Conservation (phyloP, 2,113 vertebrate species). For the Ornithorhynchus anatinus region DNA sequence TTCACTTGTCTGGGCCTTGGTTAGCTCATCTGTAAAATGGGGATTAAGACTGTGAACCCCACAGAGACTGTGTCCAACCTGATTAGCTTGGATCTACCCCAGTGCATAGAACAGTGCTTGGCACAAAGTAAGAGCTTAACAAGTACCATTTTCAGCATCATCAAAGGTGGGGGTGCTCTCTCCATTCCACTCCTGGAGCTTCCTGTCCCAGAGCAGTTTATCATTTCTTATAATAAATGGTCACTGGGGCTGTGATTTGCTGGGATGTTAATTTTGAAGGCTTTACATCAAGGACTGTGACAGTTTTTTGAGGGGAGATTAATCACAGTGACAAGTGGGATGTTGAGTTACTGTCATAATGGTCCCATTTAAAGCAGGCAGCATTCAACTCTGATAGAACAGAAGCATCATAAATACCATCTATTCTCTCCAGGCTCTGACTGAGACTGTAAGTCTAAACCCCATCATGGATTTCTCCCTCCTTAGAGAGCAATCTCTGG, state of each 20-base stretch:
- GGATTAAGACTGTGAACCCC: too few species aligned
- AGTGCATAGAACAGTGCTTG: too few species aligned
- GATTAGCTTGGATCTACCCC: too few species aligned
- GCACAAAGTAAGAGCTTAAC: too few species aligned
- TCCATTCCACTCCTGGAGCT: background rate
- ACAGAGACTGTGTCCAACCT: too few species aligned
- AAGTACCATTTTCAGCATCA: too few species aligned
- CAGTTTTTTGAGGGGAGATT: background rate
- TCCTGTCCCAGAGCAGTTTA: background rate
- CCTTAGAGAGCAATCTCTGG: background rate
- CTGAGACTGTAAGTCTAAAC: background rate
- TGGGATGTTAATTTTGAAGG: background rate
- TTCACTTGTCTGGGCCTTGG: too few species aligned
- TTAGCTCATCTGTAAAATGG: too few species aligned
- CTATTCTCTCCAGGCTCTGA: background rate
- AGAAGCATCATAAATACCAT: background rate
- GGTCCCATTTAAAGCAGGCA: background rate
- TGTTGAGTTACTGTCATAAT: background rate
- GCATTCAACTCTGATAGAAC: background rate
- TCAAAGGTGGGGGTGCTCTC: too few species aligned
- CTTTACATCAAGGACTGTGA: background rate
- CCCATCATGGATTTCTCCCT: background rate
- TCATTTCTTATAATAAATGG: background rate
- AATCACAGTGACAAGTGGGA: background rate
- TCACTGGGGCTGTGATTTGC: background rate